Conservation (phyloP, 64 coral and sea anemone species). For the Exaiptasia diaphana region DNA sequence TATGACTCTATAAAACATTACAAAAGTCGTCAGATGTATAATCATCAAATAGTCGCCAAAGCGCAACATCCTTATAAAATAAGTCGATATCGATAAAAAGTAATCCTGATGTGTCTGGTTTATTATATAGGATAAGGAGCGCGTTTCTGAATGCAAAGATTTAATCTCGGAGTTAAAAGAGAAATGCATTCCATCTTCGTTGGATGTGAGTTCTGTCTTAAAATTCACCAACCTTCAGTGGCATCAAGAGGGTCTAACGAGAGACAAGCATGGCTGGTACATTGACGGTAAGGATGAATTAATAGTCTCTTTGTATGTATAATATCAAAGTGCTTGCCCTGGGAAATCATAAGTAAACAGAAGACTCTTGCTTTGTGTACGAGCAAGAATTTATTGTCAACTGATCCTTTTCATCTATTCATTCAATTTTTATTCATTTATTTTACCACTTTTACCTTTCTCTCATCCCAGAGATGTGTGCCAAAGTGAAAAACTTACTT, state of each 20-base stretch:
- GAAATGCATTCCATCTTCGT: constrained; percentile 13
- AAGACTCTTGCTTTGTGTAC: too few relatives aligned
- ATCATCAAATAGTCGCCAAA: too few relatives aligned
- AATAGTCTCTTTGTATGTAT: not conserved
- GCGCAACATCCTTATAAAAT: too few relatives aligned
- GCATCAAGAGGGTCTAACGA: constrained; percentile 31
- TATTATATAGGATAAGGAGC: not conserved
- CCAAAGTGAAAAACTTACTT: constrained; percentile 4
- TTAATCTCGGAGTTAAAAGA: constrained; percentile 35
- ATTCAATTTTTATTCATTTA: not conserved
- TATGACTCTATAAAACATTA: too few relatives aligned
- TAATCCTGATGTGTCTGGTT: too few relatives aligned
- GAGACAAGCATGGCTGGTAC: constrained; percentile 11
- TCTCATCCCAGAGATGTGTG: constrained; percentile 29
- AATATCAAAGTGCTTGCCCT: too few relatives aligned
- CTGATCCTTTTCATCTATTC: too few relatives aligned
- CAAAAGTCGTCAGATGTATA: too few relatives aligned
- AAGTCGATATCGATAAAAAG: too few relatives aligned
- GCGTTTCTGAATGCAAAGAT: not conserved
- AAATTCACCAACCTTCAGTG: constrained; percentile 34
- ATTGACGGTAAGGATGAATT: constrained; percentile 8
- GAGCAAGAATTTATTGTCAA: too few relatives aligned
- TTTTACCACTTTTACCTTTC: not conserved
- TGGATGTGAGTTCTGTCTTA: constrained; percentile 16
- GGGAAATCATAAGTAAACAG: too few relatives aligned